Percentiles rank a stretch among this genome's conserved stretches.
Evolutionary conservation across 1,140 invertebrate genomes (phyloP).

Genomic region (Galleria mellonella): DNA sequence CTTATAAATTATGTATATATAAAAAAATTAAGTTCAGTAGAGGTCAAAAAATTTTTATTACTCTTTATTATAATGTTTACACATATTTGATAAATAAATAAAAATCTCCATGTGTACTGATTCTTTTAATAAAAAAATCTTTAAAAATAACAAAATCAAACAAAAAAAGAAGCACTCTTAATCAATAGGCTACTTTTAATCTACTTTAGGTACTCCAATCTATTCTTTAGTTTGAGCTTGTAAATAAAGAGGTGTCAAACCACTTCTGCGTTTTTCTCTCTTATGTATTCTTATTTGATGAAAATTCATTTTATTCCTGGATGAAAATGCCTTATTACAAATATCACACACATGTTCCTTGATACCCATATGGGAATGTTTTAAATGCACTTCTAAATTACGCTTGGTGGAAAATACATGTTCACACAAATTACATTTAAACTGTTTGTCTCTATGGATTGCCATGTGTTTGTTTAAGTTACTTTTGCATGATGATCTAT

Average conservation of each 20-base stretch:
- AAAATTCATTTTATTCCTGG: conserved; percentile 70
- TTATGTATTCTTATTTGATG: conserved; percentile 72
- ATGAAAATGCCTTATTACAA: conserved; percentile 72
- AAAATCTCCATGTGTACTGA: no score
- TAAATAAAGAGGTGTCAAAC: conserved; percentile 48
- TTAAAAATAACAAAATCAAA: no score
- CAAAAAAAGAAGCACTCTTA: no score
- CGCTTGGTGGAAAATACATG: conserved; percentile 48
- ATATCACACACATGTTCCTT: conserved; percentile 69
- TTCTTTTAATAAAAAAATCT: no score
- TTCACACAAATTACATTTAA: conserved; percentile 50
- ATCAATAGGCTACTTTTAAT: no score
- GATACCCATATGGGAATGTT: conserved; percentile 69
- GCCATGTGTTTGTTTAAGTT: conserved; percentile 69
- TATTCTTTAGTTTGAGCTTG: conserved; percentile 25
- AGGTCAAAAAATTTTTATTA: no score
- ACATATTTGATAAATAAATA: no score
- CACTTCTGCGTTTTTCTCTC: conserved; percentile 50
- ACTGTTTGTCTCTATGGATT: conserved; percentile 44
- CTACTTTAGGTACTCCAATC: no score
- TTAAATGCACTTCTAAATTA: conserved; percentile 47
- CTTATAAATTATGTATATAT: no score
- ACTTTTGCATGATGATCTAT: conserved; percentile 67
- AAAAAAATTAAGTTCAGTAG: no score
- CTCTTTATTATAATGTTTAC: no score